Percentiles rank a stretch among this genome's conserved stretches.
Conservation (phyloP, 2,797 vertebrate species). For the Orientallactaga sibirica region DNA sequence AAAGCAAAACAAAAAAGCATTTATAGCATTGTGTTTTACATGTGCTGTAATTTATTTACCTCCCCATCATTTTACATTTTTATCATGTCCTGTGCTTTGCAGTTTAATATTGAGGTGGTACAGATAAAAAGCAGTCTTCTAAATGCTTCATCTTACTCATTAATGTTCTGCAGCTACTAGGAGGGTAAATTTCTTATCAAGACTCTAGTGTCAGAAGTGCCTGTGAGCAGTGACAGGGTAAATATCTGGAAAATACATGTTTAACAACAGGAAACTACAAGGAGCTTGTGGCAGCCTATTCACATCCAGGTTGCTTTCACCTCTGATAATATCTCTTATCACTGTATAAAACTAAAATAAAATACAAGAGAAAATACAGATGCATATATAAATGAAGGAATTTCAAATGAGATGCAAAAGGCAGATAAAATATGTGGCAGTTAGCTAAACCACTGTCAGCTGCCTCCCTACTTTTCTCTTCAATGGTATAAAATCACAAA, state of each 20-base stretch:
- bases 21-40: not conserved
- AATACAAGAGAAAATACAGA: not conserved
- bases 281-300: not conserved
- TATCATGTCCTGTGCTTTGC: not conserved
- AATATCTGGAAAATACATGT: not conserved
- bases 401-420: not conserved
- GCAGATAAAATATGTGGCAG: not conserved
- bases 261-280: not conserved
- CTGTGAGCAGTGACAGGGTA: not conserved
- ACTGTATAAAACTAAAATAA: not conserved
- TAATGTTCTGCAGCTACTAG: not conserved
- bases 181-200: not conserved
- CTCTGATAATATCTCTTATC: not conserved
- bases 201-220: not conserved
- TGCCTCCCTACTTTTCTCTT: not conserved
- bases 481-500: conserved; percentile 36
- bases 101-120: not conserved
- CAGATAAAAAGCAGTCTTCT: conserved; percentile 21
- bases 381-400: not conserved
- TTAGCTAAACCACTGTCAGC: not conserved
- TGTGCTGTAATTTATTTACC: conserved; percentile 19
- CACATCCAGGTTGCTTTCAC: not conserved
- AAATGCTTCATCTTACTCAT: not conserved
- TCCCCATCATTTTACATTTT: not conserved
- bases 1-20: not conserved